Evolutionary conservation across 2,888 invertebrate genomes (phyloP), one percentile per base, ranked within the genome.

Genomic region (Keiferia lycopersicella): DNA sequence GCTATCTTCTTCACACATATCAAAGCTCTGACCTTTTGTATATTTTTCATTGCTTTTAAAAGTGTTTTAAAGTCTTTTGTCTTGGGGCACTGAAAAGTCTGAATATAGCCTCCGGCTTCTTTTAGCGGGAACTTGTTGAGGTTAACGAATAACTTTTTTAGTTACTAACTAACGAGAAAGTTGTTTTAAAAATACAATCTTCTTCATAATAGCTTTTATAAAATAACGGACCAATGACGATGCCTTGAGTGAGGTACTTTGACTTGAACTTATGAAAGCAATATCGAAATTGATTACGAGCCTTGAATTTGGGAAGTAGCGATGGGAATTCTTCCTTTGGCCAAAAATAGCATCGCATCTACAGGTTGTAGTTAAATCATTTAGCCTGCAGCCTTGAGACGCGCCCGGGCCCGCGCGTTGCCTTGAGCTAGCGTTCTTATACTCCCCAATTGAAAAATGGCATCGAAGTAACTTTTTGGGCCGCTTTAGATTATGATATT

Each of bases 1-100:
- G 48, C 76, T 68, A 67, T 88, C 88, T 75, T 77, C 45, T 65
- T 86, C 80, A n/a, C 74, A 76, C 86, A 75, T 76, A 77, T 83
- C 78, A 80, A 82, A 85, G 88, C 84, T 82, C 69, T 78, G 89
- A 90, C 89, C 90, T 90, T 90, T 90, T 86, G 82, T 88, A 82
- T 86, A 84, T 86, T 86, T 88, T 88, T 83, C 87, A 81, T 80
- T 78, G 80, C 79, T 85, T 78, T 79, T 71, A 83, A 82, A 86
- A 80, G 81, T 77, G 78, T 82, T 81, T 82, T 67, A 78, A 79
- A 87, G 84, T 78, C 86, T 86, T 89, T 89, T 87, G 87, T 89
- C 85, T 88, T 62, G 39, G 39, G 38, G 30, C 48, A 76, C 77
- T 85, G 82, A 83, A 87, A 83, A 84, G 82, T 76, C 78, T 79